A percentile compares a stretch with the other conserved stretches of the same genome.
Conservation (phyloP, 2,888 invertebrate genomes). For the Apoderus coryli region DNA sequence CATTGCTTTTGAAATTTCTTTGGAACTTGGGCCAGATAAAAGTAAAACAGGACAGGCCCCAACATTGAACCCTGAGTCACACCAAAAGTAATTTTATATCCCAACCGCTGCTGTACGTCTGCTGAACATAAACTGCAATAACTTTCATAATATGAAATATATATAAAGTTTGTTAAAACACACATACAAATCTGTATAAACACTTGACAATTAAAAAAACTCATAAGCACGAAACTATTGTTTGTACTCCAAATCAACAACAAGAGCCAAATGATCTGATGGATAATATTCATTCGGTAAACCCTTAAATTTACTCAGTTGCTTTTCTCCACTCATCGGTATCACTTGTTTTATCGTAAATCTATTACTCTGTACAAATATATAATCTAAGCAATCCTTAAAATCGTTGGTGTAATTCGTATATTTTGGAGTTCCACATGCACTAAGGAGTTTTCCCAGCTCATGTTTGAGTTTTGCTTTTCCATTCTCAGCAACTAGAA, state of each 20-base stretch:
- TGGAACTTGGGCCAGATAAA: no score
- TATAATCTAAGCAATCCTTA: constrained; percentile 81
- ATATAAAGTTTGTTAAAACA: no score
- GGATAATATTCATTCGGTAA: constrained; percentile 82
- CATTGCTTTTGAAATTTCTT: no score
- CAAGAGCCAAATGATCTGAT: constrained; percentile 82
- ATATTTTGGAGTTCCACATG: constrained; percentile 68
- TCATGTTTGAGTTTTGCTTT: constrained; percentile 20
- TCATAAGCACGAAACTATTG: no score
- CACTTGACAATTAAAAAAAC: no score
- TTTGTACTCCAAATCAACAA: constrained; percentile 54
- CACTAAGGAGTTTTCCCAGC: constrained; percentile 51
- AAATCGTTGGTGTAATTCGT: constrained; percentile 77
- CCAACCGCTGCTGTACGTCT: no score
- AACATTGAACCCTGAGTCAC: no score
- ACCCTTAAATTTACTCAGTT: constrained; percentile 57
- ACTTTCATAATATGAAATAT: no score
- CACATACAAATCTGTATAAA: no score
- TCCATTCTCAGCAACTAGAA: constrained; percentile 43
- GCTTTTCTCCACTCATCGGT: constrained; percentile 65
- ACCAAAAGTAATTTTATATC: no score
- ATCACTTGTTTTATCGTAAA: constrained; percentile 53
- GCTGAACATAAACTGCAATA: no score
- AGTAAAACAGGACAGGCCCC: no score
- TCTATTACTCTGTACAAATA: constrained; percentile 58